Conservation (phyloP, 1,140 invertebrate species). For the Phymastichus coffea region DNA sequence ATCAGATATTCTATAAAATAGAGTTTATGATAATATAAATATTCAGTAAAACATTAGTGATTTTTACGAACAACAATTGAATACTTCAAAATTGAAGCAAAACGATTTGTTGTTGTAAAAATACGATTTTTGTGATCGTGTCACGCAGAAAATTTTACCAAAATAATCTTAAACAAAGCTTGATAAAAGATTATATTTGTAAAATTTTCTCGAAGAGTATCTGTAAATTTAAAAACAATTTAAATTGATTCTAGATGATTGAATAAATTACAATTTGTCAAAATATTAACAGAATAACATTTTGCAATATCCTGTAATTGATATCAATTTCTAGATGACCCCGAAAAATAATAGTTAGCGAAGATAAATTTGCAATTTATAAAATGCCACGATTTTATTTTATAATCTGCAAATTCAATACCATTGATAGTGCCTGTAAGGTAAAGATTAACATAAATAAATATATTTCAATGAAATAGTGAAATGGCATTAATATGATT, state of each 20-base stretch:
- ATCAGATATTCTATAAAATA: no score
- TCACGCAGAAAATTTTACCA: not conserved
- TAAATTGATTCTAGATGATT: not conserved
- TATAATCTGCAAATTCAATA: conserved; percentile 8
- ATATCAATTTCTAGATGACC: not conserved
- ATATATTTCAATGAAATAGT: not conserved
- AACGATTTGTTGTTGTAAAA: no score
- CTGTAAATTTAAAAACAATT: not conserved
- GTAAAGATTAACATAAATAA: not conserved
- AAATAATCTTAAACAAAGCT: not conserved
- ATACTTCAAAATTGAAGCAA: no score
- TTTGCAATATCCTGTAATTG: not conserved
- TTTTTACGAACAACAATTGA: no score
- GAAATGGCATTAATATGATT: no score
- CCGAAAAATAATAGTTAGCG: not conserved
- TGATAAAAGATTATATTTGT: not conserved
- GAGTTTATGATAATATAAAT: no score
- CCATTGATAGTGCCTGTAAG: not conserved
- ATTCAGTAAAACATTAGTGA: no score
- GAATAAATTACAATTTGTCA: not conserved
- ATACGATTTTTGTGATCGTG: no score
- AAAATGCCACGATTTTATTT: not conserved
- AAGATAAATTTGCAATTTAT: conserved; percentile 8
- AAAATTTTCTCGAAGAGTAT: conserved; percentile 5
- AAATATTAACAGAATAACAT: not conserved